A percentile compares a stretch with the other conserved stretches of the same genome.
phyloP scores from a whole-genome alignment of 2,888 invertebrate species.

The Megastigmus dorsalis region DNA sequence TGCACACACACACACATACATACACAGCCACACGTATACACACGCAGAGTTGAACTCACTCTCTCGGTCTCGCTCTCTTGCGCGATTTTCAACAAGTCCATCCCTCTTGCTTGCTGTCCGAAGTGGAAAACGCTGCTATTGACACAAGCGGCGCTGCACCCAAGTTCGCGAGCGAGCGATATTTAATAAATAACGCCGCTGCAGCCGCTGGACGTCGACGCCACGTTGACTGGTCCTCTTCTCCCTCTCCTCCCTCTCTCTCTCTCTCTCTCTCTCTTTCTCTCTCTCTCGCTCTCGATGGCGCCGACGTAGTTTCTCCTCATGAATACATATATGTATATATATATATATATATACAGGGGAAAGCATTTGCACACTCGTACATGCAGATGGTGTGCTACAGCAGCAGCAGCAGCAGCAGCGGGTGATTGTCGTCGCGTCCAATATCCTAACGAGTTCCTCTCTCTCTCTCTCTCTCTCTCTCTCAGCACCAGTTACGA shows the following conservation, averaged over 20 bases:
- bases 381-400: too few species aligned
- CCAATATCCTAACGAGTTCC: slow-evolving; percentile 18
- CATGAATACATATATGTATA: neutral
- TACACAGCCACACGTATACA: slow-evolving; percentile 35
- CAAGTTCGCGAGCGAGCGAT: too few species aligned
- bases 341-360: neutral
- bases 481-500: neutral
- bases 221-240: too few species aligned
- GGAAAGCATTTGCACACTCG: too few species aligned
- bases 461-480: neutral
- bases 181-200: too few species aligned
- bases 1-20: too few species aligned
- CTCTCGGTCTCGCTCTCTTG: neutral
- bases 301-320: neutral
- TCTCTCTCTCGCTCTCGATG: slow-evolving; percentile 3
- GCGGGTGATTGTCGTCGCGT: neutral
- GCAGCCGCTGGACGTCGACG: too few species aligned
- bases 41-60: neutral
- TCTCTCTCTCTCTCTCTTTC: neutral
- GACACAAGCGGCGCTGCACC: too few species aligned
- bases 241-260: slow-evolving; percentile 58
- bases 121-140: too few species aligned
- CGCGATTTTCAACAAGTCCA: slow-evolving; percentile 56
- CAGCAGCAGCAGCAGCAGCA: too few species aligned
- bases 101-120: slow-evolving; percentile 54